A percentile compares a stretch with the other conserved stretches of the same genome.
Evolutionary conservation across 2,113 vertebrate genomes (phyloP).

Genomic region (Ascaphus truei): DNA sequence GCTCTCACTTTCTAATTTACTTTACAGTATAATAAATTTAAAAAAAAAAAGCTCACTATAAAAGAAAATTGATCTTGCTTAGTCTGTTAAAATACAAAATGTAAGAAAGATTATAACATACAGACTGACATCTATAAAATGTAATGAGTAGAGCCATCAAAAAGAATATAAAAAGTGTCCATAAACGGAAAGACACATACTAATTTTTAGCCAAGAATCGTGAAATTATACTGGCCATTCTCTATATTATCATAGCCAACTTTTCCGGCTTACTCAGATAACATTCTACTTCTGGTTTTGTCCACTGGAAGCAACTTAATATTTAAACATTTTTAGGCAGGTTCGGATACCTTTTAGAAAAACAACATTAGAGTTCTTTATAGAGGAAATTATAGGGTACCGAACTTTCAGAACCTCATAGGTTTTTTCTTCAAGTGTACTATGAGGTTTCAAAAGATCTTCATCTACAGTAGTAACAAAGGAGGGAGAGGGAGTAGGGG

Average conservation of each 20-base stretch:
- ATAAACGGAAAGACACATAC: not conserved
- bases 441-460: too few species aligned
- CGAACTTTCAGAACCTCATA: too few species aligned
- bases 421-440: too few species aligned
- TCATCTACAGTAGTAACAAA: too few species aligned
- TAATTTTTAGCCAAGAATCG: not conserved
- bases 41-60: not conserved
- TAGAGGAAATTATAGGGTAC: too few species aligned
- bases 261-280: not conserved
- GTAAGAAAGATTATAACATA: constrained; percentile 5
- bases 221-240: not conserved
- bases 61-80: constrained; percentile 11
- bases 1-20: not conserved
- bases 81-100: constrained; percentile 20
- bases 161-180: not conserved
- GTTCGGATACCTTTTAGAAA: too few species aligned
- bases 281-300: not conserved
- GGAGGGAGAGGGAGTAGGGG: too few species aligned
- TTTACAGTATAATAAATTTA: not conserved
- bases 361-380: too few species aligned
- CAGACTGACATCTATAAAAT: constrained; percentile 13
- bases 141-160: not conserved
- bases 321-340: too few species aligned
- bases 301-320: too few species aligned
- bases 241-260: not conserved